phyloP scores from a whole-genome alignment of 2,113 vertebrate species.

The Proterorhinus semilunaris region DNA sequence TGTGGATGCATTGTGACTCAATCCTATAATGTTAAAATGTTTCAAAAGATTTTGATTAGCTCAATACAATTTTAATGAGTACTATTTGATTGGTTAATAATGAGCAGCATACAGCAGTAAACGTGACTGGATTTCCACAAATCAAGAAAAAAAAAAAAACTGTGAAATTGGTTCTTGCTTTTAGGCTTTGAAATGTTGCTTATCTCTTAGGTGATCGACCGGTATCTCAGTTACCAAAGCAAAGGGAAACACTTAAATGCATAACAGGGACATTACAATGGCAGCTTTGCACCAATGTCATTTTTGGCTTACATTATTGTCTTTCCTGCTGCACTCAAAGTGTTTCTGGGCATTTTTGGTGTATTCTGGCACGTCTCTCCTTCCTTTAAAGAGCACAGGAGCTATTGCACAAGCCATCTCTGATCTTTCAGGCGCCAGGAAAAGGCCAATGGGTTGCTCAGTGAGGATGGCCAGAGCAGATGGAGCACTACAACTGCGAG shows the following conservation, averaged over 20 bases:
- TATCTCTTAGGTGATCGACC: not conserved
- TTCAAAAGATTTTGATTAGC: no score
- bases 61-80: no score
- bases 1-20: not conserved
- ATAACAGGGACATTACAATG: not conserved
- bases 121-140: no score
- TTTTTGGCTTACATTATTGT: not conserved
- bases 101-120: no score
- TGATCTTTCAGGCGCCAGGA: slow-evolving; percentile 46
- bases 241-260: not conserved
- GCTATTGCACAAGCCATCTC: slow-evolving; percentile 41
- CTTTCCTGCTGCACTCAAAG: slow-evolving; percentile 7
- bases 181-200: not conserved
- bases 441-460: slow-evolving; percentile 49
- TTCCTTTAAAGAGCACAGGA: slow-evolving; percentile 28
- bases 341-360: slow-evolving; percentile 38
- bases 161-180: not conserved
- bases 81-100: no score
- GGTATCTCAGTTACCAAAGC: not conserved
- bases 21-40: no score
- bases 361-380: slow-evolving; percentile 32
- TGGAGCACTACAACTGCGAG: slow-evolving; percentile 59
- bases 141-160: no score
- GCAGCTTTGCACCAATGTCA: not conserved
- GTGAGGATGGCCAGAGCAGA: slow-evolving; percentile 65